Conservation (phyloP, 2,888 invertebrate genomes). For the Crepidodera aurea region DNA sequence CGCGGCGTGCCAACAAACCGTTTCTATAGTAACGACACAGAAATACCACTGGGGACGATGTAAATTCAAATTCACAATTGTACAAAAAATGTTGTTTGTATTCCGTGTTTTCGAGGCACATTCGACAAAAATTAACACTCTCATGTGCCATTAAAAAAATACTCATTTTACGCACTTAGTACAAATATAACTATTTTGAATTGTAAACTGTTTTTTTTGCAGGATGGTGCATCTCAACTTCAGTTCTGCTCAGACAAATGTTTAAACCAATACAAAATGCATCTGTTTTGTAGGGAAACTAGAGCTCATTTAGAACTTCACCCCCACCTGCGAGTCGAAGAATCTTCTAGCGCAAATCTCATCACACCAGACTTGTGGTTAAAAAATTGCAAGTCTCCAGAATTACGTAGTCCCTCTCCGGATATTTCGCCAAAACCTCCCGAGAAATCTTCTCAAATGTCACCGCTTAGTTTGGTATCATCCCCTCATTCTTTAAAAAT, state of each 20-base stretch:
- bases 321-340: slow-evolving; percentile 71
- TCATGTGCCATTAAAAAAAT: no score
- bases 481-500: slow-evolving; percentile 73
- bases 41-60: no score
- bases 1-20: no score
- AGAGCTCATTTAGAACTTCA: slow-evolving; percentile 89
- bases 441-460: slow-evolving; percentile 56
- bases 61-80: no score
- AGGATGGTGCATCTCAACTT: slow-evolving; percentile 89
- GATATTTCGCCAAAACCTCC: slow-evolving; percentile 52
- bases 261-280: slow-evolving; percentile 96
- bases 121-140: no score
- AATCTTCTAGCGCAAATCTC: slow-evolving; percentile 58
- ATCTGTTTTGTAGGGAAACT: slow-evolving; percentile 93
- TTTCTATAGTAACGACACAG: no score
- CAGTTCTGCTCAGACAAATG: slow-evolving; percentile 94
- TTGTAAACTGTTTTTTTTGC: no score
- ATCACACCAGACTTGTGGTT: slow-evolving; percentile 94
- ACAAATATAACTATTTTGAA: no score
- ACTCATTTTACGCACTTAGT: no score
- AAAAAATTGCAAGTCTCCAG: slow-evolving; percentile 72
- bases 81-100: no score
- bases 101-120: no score
- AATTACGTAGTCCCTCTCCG: slow-evolving; percentile 50
- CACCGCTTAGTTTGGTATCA: slow-evolving; percentile 71